These are phyloP conservation scores for Rousettus leschenaultii DNA, from an alignment of 2,113 vertebrate species.

Conservation along the genomic window DNA sequence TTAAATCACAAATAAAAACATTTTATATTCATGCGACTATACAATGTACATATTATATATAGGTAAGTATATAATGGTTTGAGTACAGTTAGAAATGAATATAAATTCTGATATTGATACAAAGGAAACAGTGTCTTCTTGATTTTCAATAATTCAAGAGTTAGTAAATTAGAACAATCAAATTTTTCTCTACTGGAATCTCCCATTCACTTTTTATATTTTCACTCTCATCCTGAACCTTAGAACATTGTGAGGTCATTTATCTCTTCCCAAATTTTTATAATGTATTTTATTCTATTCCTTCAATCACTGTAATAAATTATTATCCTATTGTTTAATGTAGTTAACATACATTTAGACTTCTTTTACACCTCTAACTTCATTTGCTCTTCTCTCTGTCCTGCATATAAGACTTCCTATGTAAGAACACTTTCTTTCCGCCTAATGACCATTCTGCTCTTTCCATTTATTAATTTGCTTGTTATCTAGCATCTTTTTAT, in stretches of 20 bases:
- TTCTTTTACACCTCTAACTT: neutral
- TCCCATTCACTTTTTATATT: neutral
- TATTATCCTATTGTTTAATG: neutral
- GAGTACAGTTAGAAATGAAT: neutral
- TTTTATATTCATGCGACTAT: neutral
- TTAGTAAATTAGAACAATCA: slow-evolving; percentile 43
- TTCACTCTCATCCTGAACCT: neutral
- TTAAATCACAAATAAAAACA: neutral
- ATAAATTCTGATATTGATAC: neutral
- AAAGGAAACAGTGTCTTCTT: slow-evolving; percentile 16
- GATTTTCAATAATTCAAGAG: slow-evolving; percentile 44
- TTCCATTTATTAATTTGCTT: neutral
- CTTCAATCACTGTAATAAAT: neutral
- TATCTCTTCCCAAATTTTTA: neutral
- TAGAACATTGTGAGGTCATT: neutral
- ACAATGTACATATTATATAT: too few species aligned
- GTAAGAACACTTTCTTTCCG: neutral
- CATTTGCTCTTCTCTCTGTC: neutral
- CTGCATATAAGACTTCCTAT: neutral
- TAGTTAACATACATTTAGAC: neutral
- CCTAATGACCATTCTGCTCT: neutral
- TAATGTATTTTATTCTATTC: neutral
- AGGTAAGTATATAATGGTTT: neutral
- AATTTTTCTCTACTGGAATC: neutral
- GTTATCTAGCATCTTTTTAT: neutral